phyloP scores from a whole-genome alignment of 2,797 vertebrate genomes.

The Catharus ustulatus region DNA sequence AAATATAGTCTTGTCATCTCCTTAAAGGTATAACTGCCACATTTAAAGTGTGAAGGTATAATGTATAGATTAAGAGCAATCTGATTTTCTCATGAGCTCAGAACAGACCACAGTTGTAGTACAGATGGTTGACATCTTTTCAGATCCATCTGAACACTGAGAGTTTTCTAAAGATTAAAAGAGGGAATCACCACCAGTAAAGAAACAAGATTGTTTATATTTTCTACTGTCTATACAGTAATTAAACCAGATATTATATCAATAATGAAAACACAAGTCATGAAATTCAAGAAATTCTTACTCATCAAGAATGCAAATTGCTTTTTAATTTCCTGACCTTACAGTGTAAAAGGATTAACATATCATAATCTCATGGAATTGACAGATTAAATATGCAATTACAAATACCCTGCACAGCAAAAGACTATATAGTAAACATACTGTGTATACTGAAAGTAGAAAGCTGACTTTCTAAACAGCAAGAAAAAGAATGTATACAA shows the following conservation, averaged over 20 bases:
- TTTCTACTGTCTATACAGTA: constrained; percentile 5
- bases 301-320: neutral
- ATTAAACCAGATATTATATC: constrained; percentile 12
- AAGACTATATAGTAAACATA: neutral
- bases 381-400: constrained; percentile 54
- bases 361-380: constrained; percentile 41
- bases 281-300: constrained; percentile 31
- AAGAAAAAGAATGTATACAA: neutral
- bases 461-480: neutral
- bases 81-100: neutral
- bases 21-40: neutral
- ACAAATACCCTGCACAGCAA: neutral
- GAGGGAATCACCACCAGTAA: neutral
- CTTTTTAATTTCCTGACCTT: constrained; percentile 57
- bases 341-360: constrained; percentile 25
- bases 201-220: constrained; percentile 27
- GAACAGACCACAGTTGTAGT: neutral
- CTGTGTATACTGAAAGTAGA: neutral
- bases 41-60: neutral
- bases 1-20: neutral
- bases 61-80: neutral
- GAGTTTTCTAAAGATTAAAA: neutral
- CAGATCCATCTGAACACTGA: neutral
- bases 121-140: neutral
- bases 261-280: neutral